Conservation (phyloP, 2,113 vertebrate species). For the Myotis yumanensis region DNA sequence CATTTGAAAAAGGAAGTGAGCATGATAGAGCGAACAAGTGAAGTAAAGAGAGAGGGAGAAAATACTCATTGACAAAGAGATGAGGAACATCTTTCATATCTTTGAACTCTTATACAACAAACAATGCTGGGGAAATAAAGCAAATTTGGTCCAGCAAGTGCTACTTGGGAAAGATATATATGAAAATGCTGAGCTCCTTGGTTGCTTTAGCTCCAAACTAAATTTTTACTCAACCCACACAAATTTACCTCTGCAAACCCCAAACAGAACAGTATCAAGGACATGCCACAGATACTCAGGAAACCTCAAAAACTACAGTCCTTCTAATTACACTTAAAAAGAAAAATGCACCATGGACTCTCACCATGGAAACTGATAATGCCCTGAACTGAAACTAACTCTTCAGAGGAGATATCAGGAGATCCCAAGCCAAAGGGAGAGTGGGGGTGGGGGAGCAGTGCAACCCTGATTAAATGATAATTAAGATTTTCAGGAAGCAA, state of each 20-base stretch:
- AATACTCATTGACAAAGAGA: neutral
- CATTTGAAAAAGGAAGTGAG: neutral
- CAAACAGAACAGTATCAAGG: neutral
- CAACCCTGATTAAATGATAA: neutral
- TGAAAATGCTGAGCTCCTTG: neutral
- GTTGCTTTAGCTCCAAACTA: neutral
- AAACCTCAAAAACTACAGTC: constrained; percentile 32
- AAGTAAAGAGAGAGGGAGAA: neutral
- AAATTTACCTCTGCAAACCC: constrained; percentile 14
- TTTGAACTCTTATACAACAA: neutral
- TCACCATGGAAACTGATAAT: constrained; percentile 17
- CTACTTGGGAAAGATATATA: constrained; percentile 20
- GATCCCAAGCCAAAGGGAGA: neutral
- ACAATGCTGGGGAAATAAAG: neutral
- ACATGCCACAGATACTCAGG: neutral
- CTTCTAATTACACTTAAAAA: constrained; percentile 1
- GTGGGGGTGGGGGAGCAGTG: neutral
- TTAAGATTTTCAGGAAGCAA: neutral
- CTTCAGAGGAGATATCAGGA: neutral
- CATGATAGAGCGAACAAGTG: neutral
- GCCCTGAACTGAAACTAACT: constrained; percentile 12
- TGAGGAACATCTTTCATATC: neutral
- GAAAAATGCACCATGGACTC: neutral
- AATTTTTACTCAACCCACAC: neutral
- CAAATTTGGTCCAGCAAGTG: neutral